These are phyloP conservation scores for Dendroctonus ponderosae DNA, from an alignment of 1,140 invertebrate genomes.

Conservation along the genomic window DNA sequence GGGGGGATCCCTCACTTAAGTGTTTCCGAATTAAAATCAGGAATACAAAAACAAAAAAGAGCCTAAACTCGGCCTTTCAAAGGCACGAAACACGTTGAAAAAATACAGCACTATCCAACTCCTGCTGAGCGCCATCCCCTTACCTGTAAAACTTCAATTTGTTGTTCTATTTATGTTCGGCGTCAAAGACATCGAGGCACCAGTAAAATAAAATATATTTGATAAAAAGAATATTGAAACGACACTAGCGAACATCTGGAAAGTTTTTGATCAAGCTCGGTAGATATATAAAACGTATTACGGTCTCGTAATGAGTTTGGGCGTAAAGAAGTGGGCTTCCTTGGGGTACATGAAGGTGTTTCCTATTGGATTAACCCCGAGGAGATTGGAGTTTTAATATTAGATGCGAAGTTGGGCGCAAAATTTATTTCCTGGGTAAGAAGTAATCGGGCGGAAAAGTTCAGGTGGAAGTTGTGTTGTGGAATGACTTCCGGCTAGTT, in stretches of 20 bases:
- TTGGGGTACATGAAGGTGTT: constrained; percentile 24
- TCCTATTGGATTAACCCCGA: constrained; percentile 25
- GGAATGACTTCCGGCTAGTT: neutral
- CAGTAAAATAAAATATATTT: neutral
- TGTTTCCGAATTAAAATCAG: too few species aligned
- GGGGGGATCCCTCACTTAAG: neutral
- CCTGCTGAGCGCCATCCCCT: too few species aligned
- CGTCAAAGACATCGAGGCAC: neutral
- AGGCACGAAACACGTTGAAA: too few species aligned
- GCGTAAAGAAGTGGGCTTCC: constrained; percentile 22
- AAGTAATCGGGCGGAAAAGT: constrained; percentile 7
- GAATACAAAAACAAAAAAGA: too few species aligned
- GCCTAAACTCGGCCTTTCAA: too few species aligned
- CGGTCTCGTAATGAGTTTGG: constrained; percentile 26
- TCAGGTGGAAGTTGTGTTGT: neutral
- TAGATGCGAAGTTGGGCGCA: constrained; percentile 21
- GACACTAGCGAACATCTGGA: constrained; percentile 12
- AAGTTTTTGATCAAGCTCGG: constrained; percentile 23
- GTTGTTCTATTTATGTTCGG: too few species aligned
- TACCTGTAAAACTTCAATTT: too few species aligned
- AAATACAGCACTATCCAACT: too few species aligned
- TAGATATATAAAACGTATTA: constrained; percentile 30
- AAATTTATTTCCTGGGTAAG: constrained; percentile 15
- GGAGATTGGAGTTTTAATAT: constrained; percentile 31
- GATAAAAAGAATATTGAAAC: constrained; percentile 3